Evolutionary conservation across 1,140 invertebrate genomes (phyloP), one percentile per base, ranked within the genome.

Genomic region (Neodiprion virginianus): DNA sequence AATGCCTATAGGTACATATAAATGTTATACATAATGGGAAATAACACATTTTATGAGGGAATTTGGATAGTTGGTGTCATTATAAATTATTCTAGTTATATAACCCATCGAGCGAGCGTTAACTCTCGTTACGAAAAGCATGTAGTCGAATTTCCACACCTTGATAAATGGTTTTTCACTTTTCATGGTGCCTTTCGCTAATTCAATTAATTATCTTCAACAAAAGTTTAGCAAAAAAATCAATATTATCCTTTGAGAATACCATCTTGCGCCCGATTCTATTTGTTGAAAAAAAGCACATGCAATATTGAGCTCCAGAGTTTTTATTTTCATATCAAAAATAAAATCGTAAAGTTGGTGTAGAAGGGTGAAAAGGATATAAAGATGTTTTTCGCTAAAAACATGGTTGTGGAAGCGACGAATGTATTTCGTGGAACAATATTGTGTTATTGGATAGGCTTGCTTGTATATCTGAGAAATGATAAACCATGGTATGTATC

Each of bases 1-100:
- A 73, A 80, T 71, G 75, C 79, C 78, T 79, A 79, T 65, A 75
- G 74, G 72, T 80, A 80, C 75, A 80, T 67, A 77, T 81, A 79
- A 67, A 61, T 83, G 78, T 82, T 82, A 81, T 76, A 73, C 79
- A 78, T 75, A 80, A 72, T 71, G 67, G 68, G 77, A 72, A 77
- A 79, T 78, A 77, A 75, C 75, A 77, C 69, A 75, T 72, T 72
- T 72, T 79, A 21, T 66, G 67, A 69, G 67, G 67, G 67, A 47
- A 69, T 69, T 69, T 47, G 67, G 12, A 69, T 69, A 69, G 67
- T 69, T 69, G 67, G 67, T 69, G 40, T 69, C 17, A 69, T 69
- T 69, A 69, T 69, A 12, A 69, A 69, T 69, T 69, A 69, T 23
- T 69, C 4, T 69, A 23, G 40, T 69, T 69, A 69, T 69, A 69